Base-by-base conservation (phyloP, 1,140 invertebrate species). In the Bilobella aurantiaca region DNA sequence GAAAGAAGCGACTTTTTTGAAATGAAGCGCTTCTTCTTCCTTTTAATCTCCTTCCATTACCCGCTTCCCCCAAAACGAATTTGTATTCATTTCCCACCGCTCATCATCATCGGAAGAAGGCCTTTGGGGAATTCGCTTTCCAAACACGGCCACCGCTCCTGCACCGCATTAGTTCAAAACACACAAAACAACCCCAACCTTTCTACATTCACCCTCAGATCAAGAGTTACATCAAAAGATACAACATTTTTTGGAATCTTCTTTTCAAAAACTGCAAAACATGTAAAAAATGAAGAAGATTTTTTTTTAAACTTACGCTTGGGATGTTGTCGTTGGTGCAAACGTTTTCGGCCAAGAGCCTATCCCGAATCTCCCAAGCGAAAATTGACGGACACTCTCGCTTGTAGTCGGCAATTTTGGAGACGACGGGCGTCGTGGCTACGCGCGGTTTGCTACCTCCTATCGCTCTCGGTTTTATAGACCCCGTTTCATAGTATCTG, bases 271-370 rank as follows among this genome's bases (percentile, higher is more conserved):
- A n/a, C n/a, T n/a, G n/a, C n/a, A n/a, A n/a, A n/a, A n/a, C n/a
- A n/a, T n/a, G n/a, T n/a, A n/a, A n/a, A n/a, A n/a, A n/a, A n/a
- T n/a, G n/a, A n/a, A n/a, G n/a, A n/a, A n/a, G n/a, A n/a, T n/a
- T n/a, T n/a, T n/a, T n/a, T n/a, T n/a, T n/a, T n/a, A 21, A 58
- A 64, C 96, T 97, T 82, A 99, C 97, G 78, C 94, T 98, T 65
- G 97, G 97, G 74, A 99, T 98, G 80, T 97, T 99, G 79, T 99
- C 97, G 79, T 95, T 95, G 78, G 91, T 96, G 82, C 97, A 99
- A 63, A 97, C 89, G 68, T 89, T 91, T 78, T 99, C 97, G 58
- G 91, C 89, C 25, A 99, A 82, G 63, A 99, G 84, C 76, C 95
- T 85, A 77, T 97, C 94, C 23, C 94, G 81, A 76, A 98, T 98